A percentile compares a stretch with the other conserved stretches of the same genome.
These are phyloP conservation scores for Coronaproctus castanopsis DNA, from an alignment of 2,888 invertebrate species.

Conservation along the genomic window DNA sequence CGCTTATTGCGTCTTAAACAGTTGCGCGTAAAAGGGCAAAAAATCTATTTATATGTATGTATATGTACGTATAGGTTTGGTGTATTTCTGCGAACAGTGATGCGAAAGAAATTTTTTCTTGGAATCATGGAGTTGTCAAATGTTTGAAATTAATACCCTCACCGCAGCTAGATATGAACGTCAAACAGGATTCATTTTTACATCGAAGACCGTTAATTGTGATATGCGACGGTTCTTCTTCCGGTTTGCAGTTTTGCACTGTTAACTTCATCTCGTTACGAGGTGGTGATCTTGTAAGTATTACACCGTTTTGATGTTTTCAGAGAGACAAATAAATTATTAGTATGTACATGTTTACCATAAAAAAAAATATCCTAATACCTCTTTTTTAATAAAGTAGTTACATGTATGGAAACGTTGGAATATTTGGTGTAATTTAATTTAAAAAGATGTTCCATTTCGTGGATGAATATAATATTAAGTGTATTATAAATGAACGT, in stretches of 20 bases:
- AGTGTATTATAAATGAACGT: too few species aligned
- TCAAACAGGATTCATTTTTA: constrained; percentile 42
- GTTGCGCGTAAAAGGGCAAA: too few species aligned
- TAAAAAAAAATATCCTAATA: neutral
- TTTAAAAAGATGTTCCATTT: too few species aligned
- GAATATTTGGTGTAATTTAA: too few species aligned
- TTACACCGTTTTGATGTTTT: too few species aligned
- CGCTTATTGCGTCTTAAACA: too few species aligned
- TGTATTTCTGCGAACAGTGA: constrained; percentile 71
- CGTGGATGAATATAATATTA: too few species aligned
- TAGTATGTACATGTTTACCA: neutral
- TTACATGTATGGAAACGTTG: too few species aligned
- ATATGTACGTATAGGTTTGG: too few species aligned
- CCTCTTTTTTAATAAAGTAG: neutral
- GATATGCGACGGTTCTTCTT: constrained; percentile 65
- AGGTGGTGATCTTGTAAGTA: constrained; percentile 15
- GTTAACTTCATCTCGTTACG: constrained; percentile 17
- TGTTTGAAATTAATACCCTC: constrained; percentile 65
- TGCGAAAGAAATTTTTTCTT: constrained; percentile 82
- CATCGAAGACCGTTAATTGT: constrained; percentile 73
- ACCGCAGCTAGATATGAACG: constrained; percentile 35
- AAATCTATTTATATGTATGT: too few species aligned
- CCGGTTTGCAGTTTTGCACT: constrained; percentile 32
- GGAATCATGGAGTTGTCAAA: constrained; percentile 75
- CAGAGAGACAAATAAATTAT: too few species aligned